Evolutionary conservation across 2,797 vertebrate species (phyloP).

Genomic region (Helarctos malayanus): DNA sequence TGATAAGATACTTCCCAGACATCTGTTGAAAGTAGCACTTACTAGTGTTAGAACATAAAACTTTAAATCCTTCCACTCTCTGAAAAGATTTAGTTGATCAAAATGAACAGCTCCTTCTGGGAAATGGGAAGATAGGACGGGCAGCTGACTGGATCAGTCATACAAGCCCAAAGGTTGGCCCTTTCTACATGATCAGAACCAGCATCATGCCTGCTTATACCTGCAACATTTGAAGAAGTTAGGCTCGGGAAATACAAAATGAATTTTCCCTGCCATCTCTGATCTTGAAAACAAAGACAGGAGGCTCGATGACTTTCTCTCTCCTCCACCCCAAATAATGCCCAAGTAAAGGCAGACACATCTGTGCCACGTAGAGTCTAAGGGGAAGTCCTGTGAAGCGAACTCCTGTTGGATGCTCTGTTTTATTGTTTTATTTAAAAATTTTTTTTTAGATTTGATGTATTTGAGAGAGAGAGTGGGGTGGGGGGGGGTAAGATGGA

Average conservation of each 20-base stretch:
- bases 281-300: neutral
- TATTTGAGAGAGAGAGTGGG: neutral
- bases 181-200: neutral
- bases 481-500: neutral
- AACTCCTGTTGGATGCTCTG: neutral
- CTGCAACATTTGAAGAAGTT: neutral
- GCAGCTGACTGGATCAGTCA: neutral
- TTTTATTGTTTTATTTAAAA: neutral
- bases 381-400: neutral
- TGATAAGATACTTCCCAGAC: neutral
- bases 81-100: neutral
- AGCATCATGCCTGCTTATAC: neutral
- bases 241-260: neutral
- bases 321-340: too few relatives aligned
- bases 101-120: neutral
- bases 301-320: neutral
- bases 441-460: neutral
- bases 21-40: neutral
- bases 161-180: neutral
- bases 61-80: neutral
- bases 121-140: neutral
- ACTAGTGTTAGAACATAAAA: neutral
- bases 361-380: rapidly evolving
- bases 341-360: neutral
- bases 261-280: neutral